Evolutionary conservation across 2,888 invertebrate genomes (phyloP).

Genomic region (Branchellion lobata): DNA sequence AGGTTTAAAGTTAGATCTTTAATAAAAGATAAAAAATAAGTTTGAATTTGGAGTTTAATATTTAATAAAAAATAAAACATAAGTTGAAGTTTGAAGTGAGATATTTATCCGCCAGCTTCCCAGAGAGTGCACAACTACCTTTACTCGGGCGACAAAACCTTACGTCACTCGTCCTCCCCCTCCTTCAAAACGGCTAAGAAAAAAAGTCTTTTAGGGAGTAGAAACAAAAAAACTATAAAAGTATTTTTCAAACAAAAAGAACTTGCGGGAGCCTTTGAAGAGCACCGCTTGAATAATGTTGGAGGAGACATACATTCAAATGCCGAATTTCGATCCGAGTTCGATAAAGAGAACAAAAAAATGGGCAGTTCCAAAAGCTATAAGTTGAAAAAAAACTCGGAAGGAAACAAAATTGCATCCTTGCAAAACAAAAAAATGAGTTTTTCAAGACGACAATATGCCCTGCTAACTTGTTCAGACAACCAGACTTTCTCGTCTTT

Average conservation of each 20-base stretch:
- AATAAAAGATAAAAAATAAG: too few species aligned
- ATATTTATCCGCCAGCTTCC: too few species aligned
- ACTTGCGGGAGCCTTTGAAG: too few species aligned
- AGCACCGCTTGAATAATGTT: too few species aligned
- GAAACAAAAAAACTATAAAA: not conserved
- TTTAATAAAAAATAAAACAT: too few species aligned
- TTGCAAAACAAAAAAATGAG: not conserved
- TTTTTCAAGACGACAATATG: not conserved
- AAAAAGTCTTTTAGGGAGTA: not conserved
- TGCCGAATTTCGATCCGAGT: too few species aligned
- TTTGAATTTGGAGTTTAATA: too few species aligned
- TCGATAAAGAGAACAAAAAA: constrained; percentile 8
- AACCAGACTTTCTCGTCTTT: constrained; percentile 9
- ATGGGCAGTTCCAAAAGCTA: not conserved
- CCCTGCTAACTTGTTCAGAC: not conserved
- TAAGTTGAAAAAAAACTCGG: not conserved
- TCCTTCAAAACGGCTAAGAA: constrained; percentile 1
- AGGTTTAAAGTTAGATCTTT: too few species aligned
- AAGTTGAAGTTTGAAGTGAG: too few species aligned
- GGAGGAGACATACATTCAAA: too few species aligned
- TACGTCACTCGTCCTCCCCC: not conserved
- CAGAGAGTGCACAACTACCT: not conserved
- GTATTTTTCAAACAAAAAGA: not conserved
- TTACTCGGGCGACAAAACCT: not conserved
- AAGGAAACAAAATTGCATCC: not conserved